Conservation (phyloP, 2,113 vertebrate species). For the Stegostoma tigrinum region DNA sequence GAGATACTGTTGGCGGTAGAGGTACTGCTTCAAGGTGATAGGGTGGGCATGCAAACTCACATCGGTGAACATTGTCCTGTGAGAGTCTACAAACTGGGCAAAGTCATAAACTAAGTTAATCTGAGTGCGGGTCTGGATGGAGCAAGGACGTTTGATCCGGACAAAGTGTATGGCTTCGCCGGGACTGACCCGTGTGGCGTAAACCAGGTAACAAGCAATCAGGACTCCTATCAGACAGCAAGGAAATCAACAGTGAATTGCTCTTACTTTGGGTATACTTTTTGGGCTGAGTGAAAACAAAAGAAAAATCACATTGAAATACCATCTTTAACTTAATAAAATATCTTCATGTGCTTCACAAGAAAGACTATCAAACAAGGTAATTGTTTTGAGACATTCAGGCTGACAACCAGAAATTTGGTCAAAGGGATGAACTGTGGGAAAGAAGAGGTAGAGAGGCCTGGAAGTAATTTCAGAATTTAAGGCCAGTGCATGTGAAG, state of each 20-base stretch:
- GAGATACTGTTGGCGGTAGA: constrained; percentile 57
- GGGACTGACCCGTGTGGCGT: constrained; percentile 60
- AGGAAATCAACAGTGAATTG: neutral
- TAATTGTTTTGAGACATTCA: neutral
- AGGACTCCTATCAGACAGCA: constrained; percentile 56
- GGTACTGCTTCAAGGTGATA: constrained; percentile 61
- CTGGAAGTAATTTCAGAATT: neutral
- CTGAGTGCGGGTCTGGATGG: constrained; percentile 65
- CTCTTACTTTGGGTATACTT: neutral
- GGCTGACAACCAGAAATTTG: neutral
- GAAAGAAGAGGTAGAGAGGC: neutral
- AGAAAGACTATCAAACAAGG: neutral
- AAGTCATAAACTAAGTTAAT: constrained; percentile 67
- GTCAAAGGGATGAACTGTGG: neutral
- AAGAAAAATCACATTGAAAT: neutral
- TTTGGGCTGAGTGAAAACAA: neutral
- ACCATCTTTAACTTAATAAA: neutral
- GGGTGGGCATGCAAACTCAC: constrained; percentile 49
- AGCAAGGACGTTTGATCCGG: constrained; percentile 61
- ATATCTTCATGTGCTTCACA: too few species aligned
- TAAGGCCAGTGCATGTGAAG: neutral
- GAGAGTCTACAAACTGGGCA: constrained; percentile 55
- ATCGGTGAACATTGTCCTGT: constrained; percentile 58
- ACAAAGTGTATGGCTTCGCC: constrained; percentile 66
- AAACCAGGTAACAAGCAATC: constrained; percentile 69